A percentile compares a stretch with the other conserved stretches of the same genome.
Evolutionary conservation across 1,140 invertebrate species (phyloP).

Genomic region (Cataglyphis hispanica): DNA sequence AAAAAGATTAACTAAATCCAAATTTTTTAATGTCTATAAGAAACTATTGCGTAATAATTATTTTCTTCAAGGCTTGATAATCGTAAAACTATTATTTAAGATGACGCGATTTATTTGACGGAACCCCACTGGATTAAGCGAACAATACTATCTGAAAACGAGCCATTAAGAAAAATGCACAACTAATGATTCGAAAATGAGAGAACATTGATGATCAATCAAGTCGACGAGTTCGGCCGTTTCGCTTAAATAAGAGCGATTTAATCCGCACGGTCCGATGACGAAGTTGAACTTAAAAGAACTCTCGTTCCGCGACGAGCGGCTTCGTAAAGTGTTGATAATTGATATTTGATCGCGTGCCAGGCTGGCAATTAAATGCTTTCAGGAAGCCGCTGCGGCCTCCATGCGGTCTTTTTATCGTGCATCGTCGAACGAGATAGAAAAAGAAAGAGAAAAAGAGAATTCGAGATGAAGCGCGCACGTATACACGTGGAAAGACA

Average conservation of each 20-base stretch:
- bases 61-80: neutral
- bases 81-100: neutral
- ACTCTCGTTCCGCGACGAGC: constrained; percentile 22
- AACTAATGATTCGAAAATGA: constrained; percentile 16
- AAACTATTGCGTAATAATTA: neutral
- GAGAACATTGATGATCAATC: neutral
- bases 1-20: neutral
- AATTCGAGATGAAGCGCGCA: constrained; percentile 25
- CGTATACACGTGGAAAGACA: constrained; percentile 52
- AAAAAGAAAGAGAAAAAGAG: neutral
- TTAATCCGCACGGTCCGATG: constrained; percentile 18
- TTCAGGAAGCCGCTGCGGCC: constrained; percentile 42
- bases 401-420: constrained; percentile 27
- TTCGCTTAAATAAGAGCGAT: constrained; percentile 42
- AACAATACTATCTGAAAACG: neutral
- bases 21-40: neutral
- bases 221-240: neutral
- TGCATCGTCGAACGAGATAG: constrained; percentile 22
- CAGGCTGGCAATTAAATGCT: constrained; percentile 60
- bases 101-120: neutral
- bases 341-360: constrained; percentile 61
- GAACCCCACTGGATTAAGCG: neutral
- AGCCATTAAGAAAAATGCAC: neutral
- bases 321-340: constrained; percentile 51
- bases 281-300: constrained; percentile 49